phyloP scores from a whole-genome alignment of 2,113 vertebrate species.

The Paedocypris sp. region DNA sequence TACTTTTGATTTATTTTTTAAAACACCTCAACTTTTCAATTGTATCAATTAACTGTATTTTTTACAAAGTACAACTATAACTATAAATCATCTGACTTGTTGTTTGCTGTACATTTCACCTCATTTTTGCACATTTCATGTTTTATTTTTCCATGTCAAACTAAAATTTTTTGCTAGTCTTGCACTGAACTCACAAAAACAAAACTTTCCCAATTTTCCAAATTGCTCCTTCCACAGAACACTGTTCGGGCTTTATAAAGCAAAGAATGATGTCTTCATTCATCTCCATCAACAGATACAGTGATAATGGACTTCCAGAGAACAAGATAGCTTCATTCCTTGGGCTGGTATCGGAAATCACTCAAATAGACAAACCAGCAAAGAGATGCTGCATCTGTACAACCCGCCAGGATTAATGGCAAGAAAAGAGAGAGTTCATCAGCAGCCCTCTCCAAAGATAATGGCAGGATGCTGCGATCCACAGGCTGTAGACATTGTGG shows the following conservation, averaged over 20 bases:
- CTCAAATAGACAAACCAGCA: not conserved
- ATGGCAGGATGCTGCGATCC: not conserved
- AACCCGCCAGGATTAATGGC: not conserved
- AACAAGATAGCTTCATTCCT: constrained; percentile 15
- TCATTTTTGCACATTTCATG: no score
- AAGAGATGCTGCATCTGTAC: not conserved
- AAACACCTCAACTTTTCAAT: no score
- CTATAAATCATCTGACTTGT: no score
- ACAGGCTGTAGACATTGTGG: not conserved
- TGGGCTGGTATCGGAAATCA: constrained; percentile 2
- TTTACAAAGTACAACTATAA: no score
- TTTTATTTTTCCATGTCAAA: no score
- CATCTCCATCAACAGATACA: not conserved
- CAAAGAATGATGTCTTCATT: not conserved
- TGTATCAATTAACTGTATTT: no score
- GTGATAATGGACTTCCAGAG: constrained; percentile 8
- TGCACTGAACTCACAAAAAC: no score
- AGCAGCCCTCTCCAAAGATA: not conserved
- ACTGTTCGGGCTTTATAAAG: not conserved
- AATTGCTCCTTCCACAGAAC: not conserved
- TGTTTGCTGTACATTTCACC: no score
- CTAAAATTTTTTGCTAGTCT: no score
- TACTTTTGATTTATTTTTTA: no score
- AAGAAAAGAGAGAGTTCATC: not conserved
- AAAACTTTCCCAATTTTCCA: no score